Conservation (phyloP, 1,140 invertebrate species). For the Ceratina australensis region DNA sequence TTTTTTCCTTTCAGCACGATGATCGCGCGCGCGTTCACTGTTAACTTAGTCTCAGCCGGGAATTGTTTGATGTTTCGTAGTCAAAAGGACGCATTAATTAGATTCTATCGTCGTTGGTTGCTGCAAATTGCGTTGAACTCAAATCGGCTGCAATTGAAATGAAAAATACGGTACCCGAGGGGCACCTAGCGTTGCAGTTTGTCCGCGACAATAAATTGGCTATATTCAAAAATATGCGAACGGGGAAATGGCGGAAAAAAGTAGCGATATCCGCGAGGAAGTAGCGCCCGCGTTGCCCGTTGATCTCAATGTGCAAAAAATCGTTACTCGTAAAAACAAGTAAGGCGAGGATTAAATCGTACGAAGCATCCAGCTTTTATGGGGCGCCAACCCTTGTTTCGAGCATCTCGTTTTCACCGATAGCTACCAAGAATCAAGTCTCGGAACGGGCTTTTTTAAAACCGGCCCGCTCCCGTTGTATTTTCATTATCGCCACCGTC, state of each 20-base stretch:
- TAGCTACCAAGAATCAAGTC: slow-evolving; percentile 2
- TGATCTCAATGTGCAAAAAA: too few species aligned
- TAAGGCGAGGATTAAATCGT: slow-evolving; percentile 20
- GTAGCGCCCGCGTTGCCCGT: background rate
- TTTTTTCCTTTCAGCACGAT: background rate
- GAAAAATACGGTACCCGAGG: slow-evolving; percentile 13
- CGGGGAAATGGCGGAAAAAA: background rate
- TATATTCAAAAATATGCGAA: slow-evolving; percentile 21
- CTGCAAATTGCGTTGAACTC: slow-evolving; percentile 21
- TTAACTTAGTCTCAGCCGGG: background rate
- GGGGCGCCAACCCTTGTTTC: slow-evolving; percentile 9
- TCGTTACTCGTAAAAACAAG: background rate
- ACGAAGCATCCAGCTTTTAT: slow-evolving; percentile 7
- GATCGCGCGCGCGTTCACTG: background rate
- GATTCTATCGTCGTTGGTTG: slow-evolving; percentile 23
- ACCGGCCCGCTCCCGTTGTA: background rate
- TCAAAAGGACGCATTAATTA: slow-evolving; percentile 21
- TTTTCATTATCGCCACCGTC: slow-evolving; percentile 27
- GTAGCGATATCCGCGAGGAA: too few species aligned
- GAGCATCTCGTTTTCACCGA: slow-evolving; percentile 17
- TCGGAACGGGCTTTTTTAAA: slow-evolving; percentile 11
- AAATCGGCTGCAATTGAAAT: slow-evolving; percentile 19
- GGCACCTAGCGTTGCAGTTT: background rate
- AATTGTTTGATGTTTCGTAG: slow-evolving; percentile 15
- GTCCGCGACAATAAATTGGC: slow-evolving; percentile 1